Percentiles rank a stretch among this genome's conserved stretches.
These are phyloP conservation scores for Chlamydotis undulata DNA, from an alignment of 2,113 vertebrate genomes.

Conservation along the genomic window DNA sequence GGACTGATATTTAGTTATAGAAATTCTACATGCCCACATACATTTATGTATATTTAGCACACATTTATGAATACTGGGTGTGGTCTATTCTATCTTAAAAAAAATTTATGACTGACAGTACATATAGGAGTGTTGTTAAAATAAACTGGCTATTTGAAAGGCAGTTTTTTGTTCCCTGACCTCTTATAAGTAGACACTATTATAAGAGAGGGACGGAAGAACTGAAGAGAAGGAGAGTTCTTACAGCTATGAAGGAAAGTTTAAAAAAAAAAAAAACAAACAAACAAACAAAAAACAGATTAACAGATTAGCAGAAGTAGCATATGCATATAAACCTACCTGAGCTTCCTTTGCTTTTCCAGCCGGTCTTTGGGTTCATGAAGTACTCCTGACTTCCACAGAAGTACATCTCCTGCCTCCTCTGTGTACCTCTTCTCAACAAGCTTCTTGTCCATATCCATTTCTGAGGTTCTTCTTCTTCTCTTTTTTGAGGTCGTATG, in stretches of 20 bases:
- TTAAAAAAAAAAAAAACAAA: not conserved
- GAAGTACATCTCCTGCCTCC: not conserved
- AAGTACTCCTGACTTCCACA: not conserved
- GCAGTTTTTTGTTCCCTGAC: not conserved
- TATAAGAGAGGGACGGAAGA: not conserved
- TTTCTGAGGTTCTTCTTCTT: not conserved
- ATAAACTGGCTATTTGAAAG: not conserved
- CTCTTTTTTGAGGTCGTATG: not conserved
- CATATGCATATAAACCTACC: conserved; percentile 1
- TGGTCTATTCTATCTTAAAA: not conserved
- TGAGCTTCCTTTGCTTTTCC: not conserved
- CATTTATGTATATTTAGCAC: not conserved
- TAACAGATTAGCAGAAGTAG: not conserved
- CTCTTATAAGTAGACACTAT: not conserved
- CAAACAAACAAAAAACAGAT: not conserved
- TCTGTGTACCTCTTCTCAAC: not conserved
- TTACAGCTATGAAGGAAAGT: not conserved
- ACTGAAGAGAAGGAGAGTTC: not conserved
- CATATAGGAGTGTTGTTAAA: not conserved
- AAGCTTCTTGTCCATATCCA: not conserved
- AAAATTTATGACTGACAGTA: not conserved
- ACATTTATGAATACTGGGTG: not conserved
- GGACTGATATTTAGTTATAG: not conserved
- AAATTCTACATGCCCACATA: not conserved
- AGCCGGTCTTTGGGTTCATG: not conserved